Evolutionary conservation across 2,888 invertebrate genomes (phyloP), one percentile per base, ranked within the genome.

Genomic region (Rhagonycha lutea): DNA sequence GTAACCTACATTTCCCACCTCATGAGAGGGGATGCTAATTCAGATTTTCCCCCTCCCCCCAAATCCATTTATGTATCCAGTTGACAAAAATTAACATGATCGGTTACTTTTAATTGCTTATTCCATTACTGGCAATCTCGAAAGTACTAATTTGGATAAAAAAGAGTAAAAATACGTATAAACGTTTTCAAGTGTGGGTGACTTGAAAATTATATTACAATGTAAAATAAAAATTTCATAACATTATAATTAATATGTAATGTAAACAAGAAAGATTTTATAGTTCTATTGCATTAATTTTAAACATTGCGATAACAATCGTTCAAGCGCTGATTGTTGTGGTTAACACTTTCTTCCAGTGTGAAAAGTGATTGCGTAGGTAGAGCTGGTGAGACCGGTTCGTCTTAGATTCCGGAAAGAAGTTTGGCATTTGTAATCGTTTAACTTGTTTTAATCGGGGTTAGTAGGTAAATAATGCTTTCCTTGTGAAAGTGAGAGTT

Each of bases 401-500:
- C 63, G 23, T 74, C 60, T 60, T 23, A 61, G 72, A 74, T 72
- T 72, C 77, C 74, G 77, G 77, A 77, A 77, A 74, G 74, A 77
- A 77, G 61, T 72, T 74, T 72, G 71, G 72, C 72, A 74, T 77
- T 77, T 77, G 74, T 76, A 76, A 76, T 70, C 73, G 67, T 68
- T 72, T 62, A 71, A 71, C 71, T 74, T 68, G 74, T 68, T 61
- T 72, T 60, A 73, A 78, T 75, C 65, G 77, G 72, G 77, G 77
- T 72, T 72, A 78, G 74, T 75, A 70, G 77, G 75, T 78, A 75
- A 61, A 73, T 70, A 78, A 73, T 80, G 80, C 81, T 82, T 83
- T 82, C 82, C 81, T 79, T 79, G 83, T 82, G 83, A 83, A 83
- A 83, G 83, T 83, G 82, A 83, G 83, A 83, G 82, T 82, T 79